Percentiles rank a stretch among this genome's conserved stretches.
These are phyloP conservation scores for Drosophila koepferae DNA, from an alignment of 2,888 invertebrate genomes.

Conservation along the genomic window DNA sequence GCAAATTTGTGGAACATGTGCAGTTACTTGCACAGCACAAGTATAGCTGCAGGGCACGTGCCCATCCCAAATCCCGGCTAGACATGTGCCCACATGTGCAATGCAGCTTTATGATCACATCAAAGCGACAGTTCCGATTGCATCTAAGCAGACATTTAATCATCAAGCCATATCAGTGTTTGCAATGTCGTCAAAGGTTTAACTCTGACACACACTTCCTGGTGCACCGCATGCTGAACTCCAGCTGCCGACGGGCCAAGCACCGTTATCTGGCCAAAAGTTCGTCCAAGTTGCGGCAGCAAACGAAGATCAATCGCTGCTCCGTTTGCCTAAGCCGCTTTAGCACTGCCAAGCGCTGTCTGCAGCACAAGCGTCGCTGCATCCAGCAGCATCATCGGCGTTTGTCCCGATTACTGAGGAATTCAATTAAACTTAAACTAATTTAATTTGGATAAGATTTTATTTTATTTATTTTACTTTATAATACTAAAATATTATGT, in stretches of 20 bases:
- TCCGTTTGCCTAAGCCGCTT: conserved; percentile 48
- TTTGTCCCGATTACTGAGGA: conserved; percentile 8
- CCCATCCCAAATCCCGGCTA: background rate
- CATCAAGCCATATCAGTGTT: conserved; percentile 53
- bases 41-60: conserved; percentile 39
- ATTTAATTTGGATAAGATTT: background rate
- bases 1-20: conserved; percentile 43
- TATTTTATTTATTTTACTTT: too few species aligned
- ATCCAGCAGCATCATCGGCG: conserved; percentile 23
- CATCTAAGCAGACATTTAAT: conserved; percentile 62
- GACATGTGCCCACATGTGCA: conserved; percentile 63
- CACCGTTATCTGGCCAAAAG: conserved; percentile 31
- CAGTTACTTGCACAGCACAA: conserved; percentile 48
- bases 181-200: conserved; percentile 52
- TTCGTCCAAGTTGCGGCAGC: background rate
- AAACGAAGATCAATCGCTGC: conserved; percentile 22
- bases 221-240: conserved; percentile 48
- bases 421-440: too few species aligned
- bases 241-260: conserved; percentile 42
- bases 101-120: conserved; percentile 52
- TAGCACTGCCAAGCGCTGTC: conserved; percentile 4
- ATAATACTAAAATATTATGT: too few species aligned
- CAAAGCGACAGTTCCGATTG: conserved; percentile 51
- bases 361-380: conserved; percentile 43
- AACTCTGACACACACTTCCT: conserved; percentile 43